Base-by-base conservation (phyloP, 2,113 vertebrate species). In the Bucco capensis region DNA sequence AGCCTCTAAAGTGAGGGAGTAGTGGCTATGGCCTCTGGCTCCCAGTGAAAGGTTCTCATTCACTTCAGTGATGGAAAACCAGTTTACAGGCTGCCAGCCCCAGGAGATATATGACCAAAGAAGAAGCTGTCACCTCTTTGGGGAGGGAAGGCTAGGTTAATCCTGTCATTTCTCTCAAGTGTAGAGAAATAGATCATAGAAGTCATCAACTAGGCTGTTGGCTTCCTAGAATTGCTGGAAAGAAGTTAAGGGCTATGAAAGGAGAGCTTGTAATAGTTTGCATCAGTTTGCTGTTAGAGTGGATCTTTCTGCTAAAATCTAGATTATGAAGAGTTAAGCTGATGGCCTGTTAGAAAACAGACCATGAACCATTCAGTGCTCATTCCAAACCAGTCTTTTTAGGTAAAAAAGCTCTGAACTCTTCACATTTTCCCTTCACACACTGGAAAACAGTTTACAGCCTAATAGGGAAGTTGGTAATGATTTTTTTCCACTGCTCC, bases 161-260 rank as follows among this genome's bases (percentile, higher is more conserved):
- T 61, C 50, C 56, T 78, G 56, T 90, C 33, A 91, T 86, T 94
- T 88, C 79, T 89, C 49, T 92, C 60, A 83, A 71, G 47, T 80
- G 61, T 67, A 86, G 71, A 80, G 60, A 74, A 89, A 50, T 71
- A 66, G 31, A 71, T 67, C 50, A 82, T 42, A 87, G 85, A 87
- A 62, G 42, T 35, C 79, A 93, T 37, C n/a, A 74, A 40, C 5
- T 30, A 19, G n/a, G 50, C 23, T 91, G 62, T 11, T 70, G 46
- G 31, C 62, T 88, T 90, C 74, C 86, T 60, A 38, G 76, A 78
- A 85, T 9, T 76, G 47, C 53, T 88, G 38, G 66, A 74, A 88
- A 74, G 47, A 90, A 19, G 40, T 67, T 85, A 89, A 77, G 38
- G 8, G 40, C 42, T 78, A 19, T 79, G 50, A 60, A 64, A 90